Base-by-base conservation (phyloP, 1,140 invertebrate species). In the Cydia fagiglandana region DNA sequence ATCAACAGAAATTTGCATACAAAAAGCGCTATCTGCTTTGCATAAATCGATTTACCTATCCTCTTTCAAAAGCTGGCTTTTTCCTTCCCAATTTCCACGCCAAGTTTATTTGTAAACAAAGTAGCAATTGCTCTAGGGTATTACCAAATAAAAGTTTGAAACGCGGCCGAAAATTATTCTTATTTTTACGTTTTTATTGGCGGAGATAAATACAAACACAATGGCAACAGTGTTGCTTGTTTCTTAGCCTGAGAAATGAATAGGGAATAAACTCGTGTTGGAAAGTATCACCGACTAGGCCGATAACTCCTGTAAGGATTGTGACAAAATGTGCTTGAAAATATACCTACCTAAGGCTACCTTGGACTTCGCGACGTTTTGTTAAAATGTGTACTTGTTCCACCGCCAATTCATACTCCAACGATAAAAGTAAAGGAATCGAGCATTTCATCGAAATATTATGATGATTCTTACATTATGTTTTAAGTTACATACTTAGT, bases 21-120 rank as follows among this genome's bases (percentile, higher is more conserved):
- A 91, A 91, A 91, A 91, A 88, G 89, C 85, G 87, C 85, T 86
- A 88, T 89, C 88, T 90, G 81, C 87, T 91, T 91, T 88, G 88
- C 88, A 91, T 91, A 91, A 90, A 91, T 91, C 89, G 88, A 91
- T 91, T 91, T 89, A 87, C 87, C 87, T 88, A 88, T 90, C 85
- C 89, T 88, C 84, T 88, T 89, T 88, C 86, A 89, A 89, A 87
- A 88, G 86, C 75, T 53, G 34, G 75, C 83, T 80, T 86, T 89
- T 89, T 88, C 86, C 83, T 87, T 89, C 84, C 83, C 84, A 85
- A 88, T 86, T 89, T 88, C 86, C 83, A 88, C 86, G 84, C 79
- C 81, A 88, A 90, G 89, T 89, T 91, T 87, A 91, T 91, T 89
- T 89, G 88, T 90, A 91, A 91, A 90, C 88, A 91, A 89, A 91